These are phyloP conservation scores for Shinisaurus crocodilurus DNA, from an alignment of 2,113 vertebrate genomes.

Conservation along the genomic window DNA sequence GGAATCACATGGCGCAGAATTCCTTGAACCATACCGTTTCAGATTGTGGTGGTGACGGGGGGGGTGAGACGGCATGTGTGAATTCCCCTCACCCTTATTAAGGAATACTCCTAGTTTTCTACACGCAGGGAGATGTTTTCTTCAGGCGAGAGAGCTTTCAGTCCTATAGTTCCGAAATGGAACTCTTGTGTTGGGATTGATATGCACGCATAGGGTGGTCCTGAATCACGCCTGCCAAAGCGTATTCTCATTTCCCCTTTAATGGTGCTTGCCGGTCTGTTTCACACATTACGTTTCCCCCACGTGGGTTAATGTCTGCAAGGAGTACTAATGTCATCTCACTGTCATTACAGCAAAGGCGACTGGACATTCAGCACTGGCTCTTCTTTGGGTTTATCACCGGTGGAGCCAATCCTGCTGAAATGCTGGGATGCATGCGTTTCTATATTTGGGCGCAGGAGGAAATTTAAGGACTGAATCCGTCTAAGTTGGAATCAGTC, in stretches of 20 bases:
- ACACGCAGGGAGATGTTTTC: neutral
- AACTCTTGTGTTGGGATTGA: neutral
- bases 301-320: neutral
- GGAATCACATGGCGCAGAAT: neutral
- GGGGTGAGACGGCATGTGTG: neutral
- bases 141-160: neutral
- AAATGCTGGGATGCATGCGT: neutral
- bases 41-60: neutral
- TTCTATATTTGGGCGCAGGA: too few species aligned
- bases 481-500: neutral
- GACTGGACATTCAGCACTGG: neutral
- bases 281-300: neutral
- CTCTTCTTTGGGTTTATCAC: neutral
- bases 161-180: neutral
- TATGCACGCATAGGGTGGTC: too few species aligned
- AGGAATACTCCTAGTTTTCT: neutral
- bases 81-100: neutral
- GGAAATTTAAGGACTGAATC: neutral
- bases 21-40: neutral
- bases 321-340: neutral
- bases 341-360: neutral
- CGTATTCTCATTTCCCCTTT: neutral
- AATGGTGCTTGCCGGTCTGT: neutral
- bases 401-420: too few species aligned
- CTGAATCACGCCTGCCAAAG: neutral